These are phyloP conservation scores for Listronotus bonariensis DNA, from an alignment of 1,140 invertebrate species.

Conservation along the genomic window DNA sequence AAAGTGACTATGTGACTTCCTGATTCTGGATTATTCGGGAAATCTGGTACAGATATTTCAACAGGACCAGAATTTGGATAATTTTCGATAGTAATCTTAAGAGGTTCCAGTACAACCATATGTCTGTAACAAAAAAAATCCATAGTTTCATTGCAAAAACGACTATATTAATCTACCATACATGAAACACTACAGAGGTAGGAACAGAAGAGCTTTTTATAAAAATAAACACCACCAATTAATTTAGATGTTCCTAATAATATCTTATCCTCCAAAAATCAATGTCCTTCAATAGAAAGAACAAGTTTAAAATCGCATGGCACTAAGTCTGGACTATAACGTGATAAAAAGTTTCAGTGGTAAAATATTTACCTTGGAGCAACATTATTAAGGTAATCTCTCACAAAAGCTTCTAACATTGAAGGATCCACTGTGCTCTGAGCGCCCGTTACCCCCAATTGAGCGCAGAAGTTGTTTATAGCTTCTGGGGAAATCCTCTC, in stretches of 20 bases:
- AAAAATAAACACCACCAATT: too few relatives aligned
- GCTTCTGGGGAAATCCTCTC: constrained; percentile 93
- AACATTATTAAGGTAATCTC: constrained; percentile 89
- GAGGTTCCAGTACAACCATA: constrained; percentile 92
- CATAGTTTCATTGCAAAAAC: too few relatives aligned
- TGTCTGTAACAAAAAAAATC: constrained; percentile 60
- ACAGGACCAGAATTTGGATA: constrained; percentile 64
- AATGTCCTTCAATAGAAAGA: too few relatives aligned
- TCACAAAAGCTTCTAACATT: constrained; percentile 87
- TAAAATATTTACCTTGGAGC: constrained; percentile 69
- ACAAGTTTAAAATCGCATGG: too few relatives aligned
- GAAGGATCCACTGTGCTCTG: constrained; percentile 90
- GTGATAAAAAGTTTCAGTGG: too few relatives aligned
- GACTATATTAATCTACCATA: too few relatives aligned
- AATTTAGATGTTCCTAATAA: too few relatives aligned
- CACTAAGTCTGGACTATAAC: too few relatives aligned
- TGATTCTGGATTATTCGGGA: constrained; percentile 84
- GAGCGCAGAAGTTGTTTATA: constrained; percentile 95
- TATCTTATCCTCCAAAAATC: too few relatives aligned
- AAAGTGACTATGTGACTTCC: constrained; percentile 78
- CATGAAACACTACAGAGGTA: too few relatives aligned
- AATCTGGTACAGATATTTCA: constrained; percentile 80
- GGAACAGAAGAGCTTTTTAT: too few relatives aligned
- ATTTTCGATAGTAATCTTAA: constrained; percentile 90
- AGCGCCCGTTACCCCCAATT: constrained; percentile 94